A percentile compares a stretch with the other conserved stretches of the same genome.
These are phyloP conservation scores for Tetraodon nigroviridis DNA, from an alignment of 2,113 vertebrate species.

Conservation along the genomic window DNA sequence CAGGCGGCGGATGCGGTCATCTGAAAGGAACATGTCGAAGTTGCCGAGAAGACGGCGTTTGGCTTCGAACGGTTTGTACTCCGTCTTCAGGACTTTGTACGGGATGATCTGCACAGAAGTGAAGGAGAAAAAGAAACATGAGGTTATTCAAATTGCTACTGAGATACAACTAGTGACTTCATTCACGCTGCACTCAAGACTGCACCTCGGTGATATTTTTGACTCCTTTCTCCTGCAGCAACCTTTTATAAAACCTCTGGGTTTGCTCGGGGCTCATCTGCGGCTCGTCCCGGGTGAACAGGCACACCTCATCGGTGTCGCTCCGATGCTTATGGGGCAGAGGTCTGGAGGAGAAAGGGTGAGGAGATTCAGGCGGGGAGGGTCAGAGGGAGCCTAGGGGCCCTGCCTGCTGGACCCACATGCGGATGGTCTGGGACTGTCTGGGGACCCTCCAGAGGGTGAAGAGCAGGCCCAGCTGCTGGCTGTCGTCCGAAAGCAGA, in stretches of 20 bases:
- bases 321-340: constrained; percentile 79
- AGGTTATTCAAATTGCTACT: no score
- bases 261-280: constrained; percentile 84
- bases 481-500: constrained; percentile 73
- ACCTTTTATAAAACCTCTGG: constrained; percentile 81
- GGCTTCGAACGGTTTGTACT: constrained; percentile 85
- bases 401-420: constrained; percentile 69
- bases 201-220: constrained; percentile 79
- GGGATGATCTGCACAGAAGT: constrained; percentile 77
- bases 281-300: constrained; percentile 87
- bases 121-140: no score
- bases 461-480: constrained; percentile 79
- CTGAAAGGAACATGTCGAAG: constrained; percentile 82
- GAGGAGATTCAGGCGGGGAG: not conserved
- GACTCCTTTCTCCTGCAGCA: constrained; percentile 77
- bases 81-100: constrained; percentile 77
- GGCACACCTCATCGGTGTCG: constrained; percentile 82
- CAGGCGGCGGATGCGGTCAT: constrained; percentile 79
- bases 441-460: constrained; percentile 86
- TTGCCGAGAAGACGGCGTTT: constrained; percentile 81
- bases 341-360: constrained; percentile 59
- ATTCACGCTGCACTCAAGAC: not conserved
- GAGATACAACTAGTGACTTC: not conserved
- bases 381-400: no score
- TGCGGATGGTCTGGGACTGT: constrained; percentile 71